Percentiles rank a stretch among this genome's conserved stretches.
These are phyloP conservation scores for Cotesia glomerata DNA, from an alignment of 1,140 invertebrate species.

Conservation along the genomic window DNA sequence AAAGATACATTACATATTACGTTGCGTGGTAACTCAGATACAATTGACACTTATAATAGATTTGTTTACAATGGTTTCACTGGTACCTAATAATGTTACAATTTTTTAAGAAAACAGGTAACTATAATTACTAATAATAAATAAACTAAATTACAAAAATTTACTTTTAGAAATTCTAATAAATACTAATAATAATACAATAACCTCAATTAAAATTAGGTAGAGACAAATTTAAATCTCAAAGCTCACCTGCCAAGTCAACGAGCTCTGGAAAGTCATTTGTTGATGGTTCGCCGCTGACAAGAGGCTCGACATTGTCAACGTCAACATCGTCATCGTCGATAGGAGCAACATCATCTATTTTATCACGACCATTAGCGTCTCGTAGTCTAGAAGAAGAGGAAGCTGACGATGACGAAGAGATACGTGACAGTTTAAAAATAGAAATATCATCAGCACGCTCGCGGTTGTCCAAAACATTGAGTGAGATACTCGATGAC, in stretches of 20 bases:
- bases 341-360: not conserved
- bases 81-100: conserved; percentile 57
- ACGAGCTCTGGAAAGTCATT: conserved; percentile 32
- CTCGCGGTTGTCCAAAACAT: conserved; percentile 69
- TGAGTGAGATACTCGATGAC: conserved; percentile 72
- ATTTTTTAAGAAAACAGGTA: conserved; percentile 63
- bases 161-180: not conserved
- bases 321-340: conserved; percentile 37
- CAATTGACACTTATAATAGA: conserved; percentile 27
- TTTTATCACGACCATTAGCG: conserved; percentile 23
- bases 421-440: conserved; percentile 29
- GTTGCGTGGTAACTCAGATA: conserved; percentile 10
- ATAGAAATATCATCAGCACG: conserved; percentile 42
- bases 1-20: not conserved
- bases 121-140: conserved; percentile 19
- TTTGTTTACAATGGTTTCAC: conserved; percentile 51
- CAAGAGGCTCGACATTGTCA: conserved; percentile 17
- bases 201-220: conserved; percentile 38
- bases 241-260: conserved; percentile 41
- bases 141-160: conserved; percentile 6
- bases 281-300: no score
- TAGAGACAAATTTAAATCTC: conserved; percentile 45
- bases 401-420: conserved; percentile 49
- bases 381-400: conserved; percentile 49
- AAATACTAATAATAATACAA: not conserved